A percentile compares a stretch with the other conserved stretches of the same genome.
phyloP scores from a whole-genome alignment of 2,113 vertebrate genomes.

The Takifugu flavidus region DNA sequence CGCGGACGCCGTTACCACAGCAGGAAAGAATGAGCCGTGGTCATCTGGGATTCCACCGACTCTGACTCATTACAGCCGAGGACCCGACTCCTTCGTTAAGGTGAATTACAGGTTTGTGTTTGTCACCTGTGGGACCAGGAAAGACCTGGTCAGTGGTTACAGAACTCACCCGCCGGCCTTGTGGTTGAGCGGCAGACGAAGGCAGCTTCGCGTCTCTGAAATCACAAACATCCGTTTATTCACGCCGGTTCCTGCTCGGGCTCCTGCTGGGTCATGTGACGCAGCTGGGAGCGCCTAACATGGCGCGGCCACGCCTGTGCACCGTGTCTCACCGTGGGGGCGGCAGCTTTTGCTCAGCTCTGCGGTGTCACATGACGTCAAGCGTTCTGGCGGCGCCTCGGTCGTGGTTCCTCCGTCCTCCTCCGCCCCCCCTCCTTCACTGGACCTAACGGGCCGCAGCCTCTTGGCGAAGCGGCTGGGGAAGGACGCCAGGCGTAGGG shows the following conservation, averaged over 20 bases:
- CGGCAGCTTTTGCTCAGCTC: constrained; percentile 48
- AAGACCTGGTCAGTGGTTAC: too few species aligned
- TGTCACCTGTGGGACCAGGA: too few species aligned
- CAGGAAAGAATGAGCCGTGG: too few species aligned
- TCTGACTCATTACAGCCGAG: too few species aligned
- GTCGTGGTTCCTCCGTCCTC: constrained; percentile 35
- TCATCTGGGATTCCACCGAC: too few species aligned
- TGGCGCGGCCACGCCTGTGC: too few species aligned
- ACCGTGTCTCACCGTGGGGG: constrained; percentile 55
- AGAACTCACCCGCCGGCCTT: constrained; percentile 74
- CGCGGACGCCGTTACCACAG: too few species aligned
- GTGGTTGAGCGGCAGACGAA: constrained; percentile 75
- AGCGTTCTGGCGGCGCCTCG: constrained; percentile 42
- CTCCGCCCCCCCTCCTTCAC: constrained; percentile 26
- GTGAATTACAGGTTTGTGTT: too few species aligned
- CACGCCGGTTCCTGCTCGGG: too few species aligned
- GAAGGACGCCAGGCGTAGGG: constrained; percentile 84
- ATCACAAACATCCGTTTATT: constrained; percentile 26
- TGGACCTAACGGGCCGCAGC: constrained; percentile 43
- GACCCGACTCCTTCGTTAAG: too few species aligned
- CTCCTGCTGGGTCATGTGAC: too few species aligned
- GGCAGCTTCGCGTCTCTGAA: constrained; percentile 75
- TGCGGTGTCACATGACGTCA: background rate
- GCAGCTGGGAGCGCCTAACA: too few species aligned
- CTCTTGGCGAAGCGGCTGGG: constrained; percentile 78